Base-by-base conservation (phyloP, 2,797 vertebrate genomes). In the Mormyrops boulengeri region DNA sequence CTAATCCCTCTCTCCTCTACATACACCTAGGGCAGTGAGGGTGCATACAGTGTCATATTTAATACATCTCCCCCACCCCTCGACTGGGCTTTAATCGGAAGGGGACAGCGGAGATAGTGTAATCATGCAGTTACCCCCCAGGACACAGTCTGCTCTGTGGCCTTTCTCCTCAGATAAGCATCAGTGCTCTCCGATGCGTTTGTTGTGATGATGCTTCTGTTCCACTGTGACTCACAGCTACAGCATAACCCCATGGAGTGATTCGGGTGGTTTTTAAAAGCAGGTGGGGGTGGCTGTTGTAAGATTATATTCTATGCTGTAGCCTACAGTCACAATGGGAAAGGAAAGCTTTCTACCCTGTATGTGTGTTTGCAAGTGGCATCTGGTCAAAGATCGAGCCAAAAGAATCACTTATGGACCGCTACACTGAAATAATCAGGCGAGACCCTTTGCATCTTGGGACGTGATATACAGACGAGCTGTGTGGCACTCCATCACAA, bases 341-440 rank as follows among this genome's bases (percentile, higher is more conserved):
- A 41, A 47, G 77, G 41, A 34, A 60, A 22, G 7, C 26, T 52
- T 85, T 55, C 95, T 96, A 80, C 93, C 93, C 49, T 50, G 77
- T 85, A 85, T 66, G 73, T 85, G 94, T 94, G 94, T 93, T 94
- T 93, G 91, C 93, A 69, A 49, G 92, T 95, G 96, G 96, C 94
- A 96, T 95, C 92, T 92, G 92, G 93, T 11, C 91, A 92, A 93
- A 94, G 90, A 55, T 89, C 93, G 93, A 91, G 93, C 93, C 96
- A 96, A 94, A 95, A 95, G 94, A 0, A 93, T 95, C 92, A 92
- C 95, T 94, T 91, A 86, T 93, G 94, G 94, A 94, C 93, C 92
- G 95, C 94, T 96, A 95, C 96, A 95, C 95, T 93, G 94, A 95
- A 95, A 92, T 94, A 95, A 95, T 95, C 95, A 95, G 97, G 95